Evolutionary conservation across 2,113 vertebrate genomes (phyloP).

Genomic region (Pygoscelis antarcticus): DNA sequence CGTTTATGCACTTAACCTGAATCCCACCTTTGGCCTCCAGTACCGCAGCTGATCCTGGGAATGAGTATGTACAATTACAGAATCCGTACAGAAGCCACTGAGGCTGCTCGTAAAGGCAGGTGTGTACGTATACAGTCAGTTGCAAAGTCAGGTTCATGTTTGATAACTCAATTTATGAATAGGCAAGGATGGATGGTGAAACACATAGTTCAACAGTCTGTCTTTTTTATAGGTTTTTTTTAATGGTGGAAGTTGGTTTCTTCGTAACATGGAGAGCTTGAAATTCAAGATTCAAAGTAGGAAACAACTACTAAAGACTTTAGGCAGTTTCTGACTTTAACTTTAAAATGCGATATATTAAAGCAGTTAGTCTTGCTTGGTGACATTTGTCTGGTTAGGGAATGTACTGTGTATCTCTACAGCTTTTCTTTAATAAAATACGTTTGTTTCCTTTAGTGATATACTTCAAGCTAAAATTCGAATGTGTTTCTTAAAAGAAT

Average conservation of each 20-base stretch:
- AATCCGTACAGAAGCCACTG: not conserved
- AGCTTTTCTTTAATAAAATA: not conserved
- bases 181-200: not conserved
- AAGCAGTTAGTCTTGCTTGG: not conserved
- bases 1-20: not conserved
- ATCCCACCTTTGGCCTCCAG: not conserved
- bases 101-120: not conserved
- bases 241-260: not conserved
- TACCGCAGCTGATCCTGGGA: not conserved
- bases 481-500: not conserved
- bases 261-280: not conserved
- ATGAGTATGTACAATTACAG: not conserved
- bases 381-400: not conserved
- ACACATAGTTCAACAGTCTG: not conserved
- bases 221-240: not conserved
- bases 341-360: not conserved
- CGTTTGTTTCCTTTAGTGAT: not conserved
- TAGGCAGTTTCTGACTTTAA: not conserved
- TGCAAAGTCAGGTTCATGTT: not conserved
- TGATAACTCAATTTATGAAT: fast-evolving
- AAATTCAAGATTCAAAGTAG: not conserved
- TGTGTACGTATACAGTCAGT: not conserved
- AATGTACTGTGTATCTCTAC: not conserved
- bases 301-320: not conserved
- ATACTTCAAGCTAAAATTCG: not conserved